These are phyloP conservation scores for Microcebus griseorufus DNA, from an alignment of 2,113 vertebrate genomes.

Conservation along the genomic window DNA sequence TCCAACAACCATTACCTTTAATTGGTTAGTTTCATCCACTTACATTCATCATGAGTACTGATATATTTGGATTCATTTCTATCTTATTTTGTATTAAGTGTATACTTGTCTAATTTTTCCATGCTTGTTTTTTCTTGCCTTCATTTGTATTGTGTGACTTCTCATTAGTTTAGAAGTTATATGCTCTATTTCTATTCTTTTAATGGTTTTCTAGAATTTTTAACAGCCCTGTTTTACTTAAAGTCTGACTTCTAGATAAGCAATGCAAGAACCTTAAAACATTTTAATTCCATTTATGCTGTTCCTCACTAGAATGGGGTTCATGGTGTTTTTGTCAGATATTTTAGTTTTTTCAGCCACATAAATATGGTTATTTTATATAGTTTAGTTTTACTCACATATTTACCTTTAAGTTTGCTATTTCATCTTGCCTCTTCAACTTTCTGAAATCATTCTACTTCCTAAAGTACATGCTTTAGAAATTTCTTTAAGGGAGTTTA, in stretches of 20 bases:
- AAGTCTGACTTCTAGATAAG: not conserved
- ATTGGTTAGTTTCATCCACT: not conserved
- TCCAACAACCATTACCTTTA: not conserved
- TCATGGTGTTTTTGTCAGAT: not conserved
- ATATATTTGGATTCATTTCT: not conserved
- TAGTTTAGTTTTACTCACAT: not conserved
- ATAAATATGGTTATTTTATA: not conserved
- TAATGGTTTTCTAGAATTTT: not conserved
- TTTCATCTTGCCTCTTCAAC: not conserved
- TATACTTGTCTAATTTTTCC: not conserved
- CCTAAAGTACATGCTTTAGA: not conserved
- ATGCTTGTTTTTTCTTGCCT: not conserved
- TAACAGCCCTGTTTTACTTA: not conserved
- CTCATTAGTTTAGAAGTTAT: not conserved
- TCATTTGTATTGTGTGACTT: not conserved
- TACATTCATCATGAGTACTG: not conserved
- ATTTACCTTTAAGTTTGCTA: not conserved
- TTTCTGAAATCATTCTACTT: not conserved
- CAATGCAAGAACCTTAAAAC: not conserved
- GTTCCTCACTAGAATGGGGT: not conserved
- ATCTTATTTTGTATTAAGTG: not conserved
- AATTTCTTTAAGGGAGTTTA: not conserved
- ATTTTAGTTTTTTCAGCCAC: not conserved
- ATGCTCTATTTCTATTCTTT: not conserved
- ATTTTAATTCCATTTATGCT: not conserved